A percentile compares a stretch with the other conserved stretches of the same genome.
Conservation (phyloP, 2,888 invertebrate species). For the Mythimna loreyi region DNA sequence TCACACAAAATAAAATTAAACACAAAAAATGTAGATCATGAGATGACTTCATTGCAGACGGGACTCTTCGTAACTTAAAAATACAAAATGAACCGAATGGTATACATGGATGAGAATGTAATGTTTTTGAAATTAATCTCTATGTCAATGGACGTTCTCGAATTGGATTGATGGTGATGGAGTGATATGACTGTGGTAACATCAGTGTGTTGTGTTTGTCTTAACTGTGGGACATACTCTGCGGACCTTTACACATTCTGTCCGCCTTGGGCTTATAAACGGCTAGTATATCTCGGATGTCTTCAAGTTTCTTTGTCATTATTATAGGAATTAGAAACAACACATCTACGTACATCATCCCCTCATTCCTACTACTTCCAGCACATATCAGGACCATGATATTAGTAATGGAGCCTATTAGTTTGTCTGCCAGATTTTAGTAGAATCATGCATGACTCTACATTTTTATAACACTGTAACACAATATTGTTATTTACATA, state of each 20-base stretch:
- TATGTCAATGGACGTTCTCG: slow-evolving; percentile 62
- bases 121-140: slow-evolving; percentile 63
- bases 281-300: slow-evolving; percentile 42
- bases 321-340: slow-evolving; percentile 55
- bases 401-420: slow-evolving; percentile 63
- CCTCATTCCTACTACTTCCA: slow-evolving; percentile 51
- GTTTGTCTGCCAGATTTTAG: slow-evolving; percentile 62
- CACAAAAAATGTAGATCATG: slow-evolving; percentile 84
- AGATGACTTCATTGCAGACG: slow-evolving; percentile 79
- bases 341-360: slow-evolving; percentile 59
- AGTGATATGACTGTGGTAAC: slow-evolving; percentile 79
- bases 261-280: slow-evolving; percentile 56
- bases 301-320: slow-evolving; percentile 36
- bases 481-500: slow-evolving; percentile 65
- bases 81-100: slow-evolving; percentile 72
- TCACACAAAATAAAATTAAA: slow-evolving; percentile 82
- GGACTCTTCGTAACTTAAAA: slow-evolving; percentile 74
- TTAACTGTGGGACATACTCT: slow-evolving; percentile 70
- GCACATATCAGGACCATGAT: slow-evolving; percentile 47
- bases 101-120: slow-evolving; percentile 72
- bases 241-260: slow-evolving; percentile 48
- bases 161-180: slow-evolving; percentile 65
- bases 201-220: slow-evolving; percentile 86
- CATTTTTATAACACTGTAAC: slow-evolving; percentile 70
- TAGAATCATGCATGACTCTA: slow-evolving; percentile 77